Evolutionary conservation across 2,113 vertebrate species (phyloP).

Genomic region (Sylvia atricapilla): DNA sequence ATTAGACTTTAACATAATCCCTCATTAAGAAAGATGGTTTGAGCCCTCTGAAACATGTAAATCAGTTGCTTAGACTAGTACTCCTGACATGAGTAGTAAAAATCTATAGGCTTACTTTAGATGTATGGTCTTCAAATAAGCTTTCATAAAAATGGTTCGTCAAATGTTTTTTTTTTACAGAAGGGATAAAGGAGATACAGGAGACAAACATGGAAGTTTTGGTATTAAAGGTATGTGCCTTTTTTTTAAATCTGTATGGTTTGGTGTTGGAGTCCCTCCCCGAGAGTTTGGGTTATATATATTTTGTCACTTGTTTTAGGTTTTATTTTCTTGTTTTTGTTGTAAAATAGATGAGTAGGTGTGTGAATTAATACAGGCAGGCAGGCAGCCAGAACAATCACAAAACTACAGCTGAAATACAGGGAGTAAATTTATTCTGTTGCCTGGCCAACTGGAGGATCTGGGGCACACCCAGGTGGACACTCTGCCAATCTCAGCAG

Average conservation of each 20-base stretch:
- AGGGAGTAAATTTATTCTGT: neutral
- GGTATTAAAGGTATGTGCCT: constrained; percentile 36
- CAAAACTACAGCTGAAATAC: neutral
- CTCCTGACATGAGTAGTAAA: neutral
- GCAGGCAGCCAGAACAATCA: neutral
- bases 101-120: neutral
- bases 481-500: neutral
- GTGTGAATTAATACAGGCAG: neutral
- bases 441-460: too few relatives aligned
- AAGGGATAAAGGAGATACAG: neutral
- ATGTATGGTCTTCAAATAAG: neutral
- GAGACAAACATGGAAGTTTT: constrained; percentile 36
- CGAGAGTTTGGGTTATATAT: neutral
- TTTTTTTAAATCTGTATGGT: neutral
- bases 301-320: fast-evolving
- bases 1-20: neutral
- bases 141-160: neutral
- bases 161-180: neutral
- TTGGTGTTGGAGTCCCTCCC: too few relatives aligned
- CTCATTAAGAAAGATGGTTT: neutral
- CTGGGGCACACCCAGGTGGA: neutral
- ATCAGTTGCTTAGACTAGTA: neutral
- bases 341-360: neutral
- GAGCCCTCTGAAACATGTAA: neutral
- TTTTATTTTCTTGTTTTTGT: neutral